Base-by-base conservation (phyloP, 2,797 vertebrate species). In the Siniperca scherzeri region DNA sequence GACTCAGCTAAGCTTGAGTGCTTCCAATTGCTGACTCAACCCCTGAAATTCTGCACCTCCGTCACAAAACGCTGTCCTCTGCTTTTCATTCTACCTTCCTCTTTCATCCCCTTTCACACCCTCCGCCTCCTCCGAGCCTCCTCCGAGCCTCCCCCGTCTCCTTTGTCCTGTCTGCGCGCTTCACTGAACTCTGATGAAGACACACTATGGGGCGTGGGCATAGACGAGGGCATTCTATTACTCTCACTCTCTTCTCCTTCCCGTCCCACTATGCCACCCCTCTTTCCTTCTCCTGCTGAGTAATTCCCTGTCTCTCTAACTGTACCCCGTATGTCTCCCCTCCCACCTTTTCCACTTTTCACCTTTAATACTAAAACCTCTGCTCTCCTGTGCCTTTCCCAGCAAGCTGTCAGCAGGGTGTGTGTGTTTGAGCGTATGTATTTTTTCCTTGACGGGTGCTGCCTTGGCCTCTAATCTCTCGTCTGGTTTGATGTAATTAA, bases 401-500 rank as follows among this genome's bases (percentile, higher is more conserved):
- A 72, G 80, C 74, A 53, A 79, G 87, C 86, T 88, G 89, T 89
- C 72, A 30, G 81, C 73, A 60, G 82, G 76, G 36, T 62, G 82
- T 65, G 81, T 42, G 72, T 73, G 75, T 82, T 66, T 78, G 57
- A 85, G 82, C 17, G 66, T 53, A 68, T 81, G 75, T 77, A 81
- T 53, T 78, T 81, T 83, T 75, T 84, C 64, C 88, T 87, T 92
- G 88, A 91, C 78, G 87, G 89, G 84, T 86, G 89, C 91, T 91
- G 92, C 90, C 89, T 90, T 76, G 93, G 92, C 92, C 92, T 92
- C 92, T 95, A 94, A 94, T 95, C 93, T 94, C 90, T 91, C 84
- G 88, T 94, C 95, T 95, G 90, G 91, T 94, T 95, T 95, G 93
- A 94, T 95, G 94, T 95, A 96, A 95, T 96, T 95, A 95, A 91